Conservation (phyloP, 2,888 invertebrate species). For the Noctuana brunneofusca region DNA sequence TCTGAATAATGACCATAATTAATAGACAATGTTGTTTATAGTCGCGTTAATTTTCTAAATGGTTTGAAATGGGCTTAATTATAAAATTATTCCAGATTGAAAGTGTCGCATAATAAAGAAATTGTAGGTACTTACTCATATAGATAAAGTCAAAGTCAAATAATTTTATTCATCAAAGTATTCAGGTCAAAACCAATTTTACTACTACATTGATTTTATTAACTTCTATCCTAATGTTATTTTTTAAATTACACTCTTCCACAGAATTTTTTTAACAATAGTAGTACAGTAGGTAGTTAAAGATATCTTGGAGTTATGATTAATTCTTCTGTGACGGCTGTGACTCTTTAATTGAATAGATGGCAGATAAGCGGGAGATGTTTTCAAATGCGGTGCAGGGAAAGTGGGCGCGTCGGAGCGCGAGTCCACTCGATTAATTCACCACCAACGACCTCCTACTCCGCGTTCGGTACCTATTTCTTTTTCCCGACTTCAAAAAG, state of each 20-base stretch:
- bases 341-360: slow-evolving; percentile 4
- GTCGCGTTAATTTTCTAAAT: background rate
- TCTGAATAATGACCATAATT: slow-evolving; percentile 13
- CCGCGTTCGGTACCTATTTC: background rate
- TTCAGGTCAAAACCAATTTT: too few relatives aligned
- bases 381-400: slow-evolving; percentile 6
- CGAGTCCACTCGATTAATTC: slow-evolving; percentile 16
- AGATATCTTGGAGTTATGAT: background rate
- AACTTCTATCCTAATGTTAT: too few relatives aligned
- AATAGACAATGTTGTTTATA: slow-evolving; percentile 3
- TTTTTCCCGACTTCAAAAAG: too few relatives aligned
- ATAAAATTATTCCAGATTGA: background rate
- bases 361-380: slow-evolving; percentile 15
- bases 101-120: slow-evolving; percentile 2
- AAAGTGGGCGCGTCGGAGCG: slow-evolving; percentile 18
- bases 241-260: too few relatives aligned
- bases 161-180: too few relatives aligned
- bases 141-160: too few relatives aligned
- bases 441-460: background rate
- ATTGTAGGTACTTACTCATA: too few relatives aligned
- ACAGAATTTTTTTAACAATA: too few relatives aligned
- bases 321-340: background rate
- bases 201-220: too few relatives aligned
- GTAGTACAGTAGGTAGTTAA: too few relatives aligned
- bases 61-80: background rate